Base-by-base conservation (phyloP, 1,140 invertebrate genomes). In the Atta colombica region DNA sequence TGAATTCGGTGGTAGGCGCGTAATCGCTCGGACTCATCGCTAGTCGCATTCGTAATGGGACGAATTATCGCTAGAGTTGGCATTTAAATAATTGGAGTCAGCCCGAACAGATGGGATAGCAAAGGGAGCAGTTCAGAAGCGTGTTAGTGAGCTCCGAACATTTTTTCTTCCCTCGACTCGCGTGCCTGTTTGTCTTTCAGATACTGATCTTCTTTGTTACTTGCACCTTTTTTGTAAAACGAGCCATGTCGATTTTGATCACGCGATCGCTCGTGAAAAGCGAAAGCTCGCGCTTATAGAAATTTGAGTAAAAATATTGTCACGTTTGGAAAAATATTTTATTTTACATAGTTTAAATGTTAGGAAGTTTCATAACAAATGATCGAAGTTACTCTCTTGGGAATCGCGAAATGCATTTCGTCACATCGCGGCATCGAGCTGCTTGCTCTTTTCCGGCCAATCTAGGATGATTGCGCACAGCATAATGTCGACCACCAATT, bases 371-470 rank as follows among this genome's bases (percentile, higher is more conserved):
- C 35, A 16, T 28, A 28, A 63, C 16, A 61, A 55, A 75, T 31
- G 5, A 78, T 65, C 21, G 60, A 78, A 66, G 14, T n/a, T 25
- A 28, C 61, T 39, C 58, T 55, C 66, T 51, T 21, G 25, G 65
- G 55, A 63, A 85, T 90, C 74, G 71, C 65, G 49, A 89, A 86
- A 69, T 78, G 74, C 78, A 69, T 86, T 61, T 87, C 89, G 80
- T 78, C 72, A 66, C 49, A 58, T 35, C 74, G 71, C 71, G 51
- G 61, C 49, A 58, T 35, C 74, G 71, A 77, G 51, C 28, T 66
- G 77, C 84, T 77, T 74, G 71, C 74, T 85, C 65, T 91, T 91
- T 91, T 91, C 88, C 86, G 88, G 71, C 78, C 86, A 91, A 91
- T 91, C 89, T 89, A 77, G 63, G 84, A 77, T 75, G 77, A 91